Evolutionary conservation across 2,113 vertebrate genomes (phyloP).

Genomic region (Bubo bubo): DNA sequence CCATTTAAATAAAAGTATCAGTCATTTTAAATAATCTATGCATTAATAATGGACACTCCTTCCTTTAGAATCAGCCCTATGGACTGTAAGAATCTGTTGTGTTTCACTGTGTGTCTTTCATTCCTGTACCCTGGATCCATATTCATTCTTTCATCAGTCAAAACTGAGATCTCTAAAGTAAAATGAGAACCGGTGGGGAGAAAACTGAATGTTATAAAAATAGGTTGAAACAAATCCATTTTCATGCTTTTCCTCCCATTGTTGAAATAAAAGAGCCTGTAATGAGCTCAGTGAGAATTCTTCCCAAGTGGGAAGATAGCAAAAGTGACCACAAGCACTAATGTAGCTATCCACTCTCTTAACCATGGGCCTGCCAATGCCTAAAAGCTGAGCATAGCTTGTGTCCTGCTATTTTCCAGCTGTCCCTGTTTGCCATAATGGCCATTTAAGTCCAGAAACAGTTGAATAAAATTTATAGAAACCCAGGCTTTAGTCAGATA

Average conservation of each 20-base stretch:
- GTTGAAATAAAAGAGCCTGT: slow-evolving; percentile 15
- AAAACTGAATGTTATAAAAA: slow-evolving; percentile 13
- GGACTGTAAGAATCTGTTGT: neutral
- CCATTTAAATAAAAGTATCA: neutral
- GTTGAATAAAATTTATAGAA: neutral
- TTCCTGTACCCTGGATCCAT: neutral
- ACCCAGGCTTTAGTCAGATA: neutral
- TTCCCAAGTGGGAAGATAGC: neutral
- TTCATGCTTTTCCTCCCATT: neutral
- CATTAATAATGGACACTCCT: neutral
- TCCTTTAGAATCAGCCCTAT: neutral
- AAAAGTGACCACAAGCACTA: neutral
- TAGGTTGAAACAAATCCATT: slow-evolving; percentile 41
- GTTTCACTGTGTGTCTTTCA: neutral
- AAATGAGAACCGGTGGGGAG: neutral
- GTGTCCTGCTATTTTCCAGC: neutral
- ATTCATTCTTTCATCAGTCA: neutral
- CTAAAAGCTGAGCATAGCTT: neutral
- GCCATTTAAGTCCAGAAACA: neutral
- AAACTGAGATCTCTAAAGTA: neutral
- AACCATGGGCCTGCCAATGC: neutral
- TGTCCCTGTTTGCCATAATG: neutral
- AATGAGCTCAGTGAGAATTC: neutral
- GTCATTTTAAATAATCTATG: neutral
- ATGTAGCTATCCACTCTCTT: neutral